These are phyloP conservation scores for Laothoe populi DNA, from an alignment of 2,888 invertebrate genomes.

Conservation along the genomic window DNA sequence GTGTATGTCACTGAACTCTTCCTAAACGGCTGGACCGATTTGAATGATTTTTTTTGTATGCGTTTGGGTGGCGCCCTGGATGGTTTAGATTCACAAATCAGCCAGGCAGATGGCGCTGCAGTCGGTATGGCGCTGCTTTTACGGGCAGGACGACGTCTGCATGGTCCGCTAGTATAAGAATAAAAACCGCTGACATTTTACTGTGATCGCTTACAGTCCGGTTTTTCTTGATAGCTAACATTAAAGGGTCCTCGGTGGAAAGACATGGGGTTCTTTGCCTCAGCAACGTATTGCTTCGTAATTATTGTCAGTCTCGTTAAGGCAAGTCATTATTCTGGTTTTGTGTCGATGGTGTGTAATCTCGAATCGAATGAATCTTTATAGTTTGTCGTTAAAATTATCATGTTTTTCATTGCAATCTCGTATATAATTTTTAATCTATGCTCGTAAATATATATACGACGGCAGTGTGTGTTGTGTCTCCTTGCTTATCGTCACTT, in stretches of 20 bases:
- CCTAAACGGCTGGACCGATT: too few species aligned
- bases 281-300: neutral
- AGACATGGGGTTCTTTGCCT: conserved; percentile 3
- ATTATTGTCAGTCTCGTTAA: conserved; percentile 12
- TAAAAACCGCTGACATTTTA: conserved; percentile 21
- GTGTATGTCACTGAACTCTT: too few species aligned
- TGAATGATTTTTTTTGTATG: too few species aligned
- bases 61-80: too few species aligned
- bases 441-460: conserved; percentile 5
- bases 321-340: conserved; percentile 18
- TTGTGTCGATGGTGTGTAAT: neutral
- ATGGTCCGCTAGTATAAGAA: too few species aligned
- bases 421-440: neutral
- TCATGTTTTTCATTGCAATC: neutral
- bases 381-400: neutral
- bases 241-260: conserved; percentile 1
- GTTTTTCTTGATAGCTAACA: conserved; percentile 9
- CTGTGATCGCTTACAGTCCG: conserved; percentile 2
- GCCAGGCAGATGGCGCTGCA: too few species aligned
- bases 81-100: too few species aligned
- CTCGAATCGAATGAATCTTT: neutral
- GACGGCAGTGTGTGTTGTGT: neutral
- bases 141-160: too few species aligned
- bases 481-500: neutral
- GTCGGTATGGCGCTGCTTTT: too few species aligned